Percentiles rank a stretch among this genome's conserved stretches.
These are phyloP conservation scores for Drosophila novamexicana DNA, from an alignment of 1,140 invertebrate genomes.

Conservation along the genomic window DNA sequence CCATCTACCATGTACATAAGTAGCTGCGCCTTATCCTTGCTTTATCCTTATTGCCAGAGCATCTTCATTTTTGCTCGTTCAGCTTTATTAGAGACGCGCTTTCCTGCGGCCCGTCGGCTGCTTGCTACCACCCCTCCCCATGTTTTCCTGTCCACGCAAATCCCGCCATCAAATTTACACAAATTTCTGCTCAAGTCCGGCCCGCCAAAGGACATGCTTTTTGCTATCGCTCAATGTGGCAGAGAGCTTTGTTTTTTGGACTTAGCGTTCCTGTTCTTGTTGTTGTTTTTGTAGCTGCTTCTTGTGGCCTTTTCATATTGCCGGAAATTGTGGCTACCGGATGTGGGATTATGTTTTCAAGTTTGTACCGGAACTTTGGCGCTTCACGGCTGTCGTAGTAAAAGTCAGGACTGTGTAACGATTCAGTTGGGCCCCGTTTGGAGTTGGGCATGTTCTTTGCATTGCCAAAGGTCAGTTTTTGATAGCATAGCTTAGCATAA, in stretches of 20 bases:
- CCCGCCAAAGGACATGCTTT: slow-evolving; percentile 56
- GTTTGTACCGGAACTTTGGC: slow-evolving; percentile 68
- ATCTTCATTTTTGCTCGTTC: slow-evolving; percentile 77
- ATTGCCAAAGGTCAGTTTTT: slow-evolving; percentile 57
- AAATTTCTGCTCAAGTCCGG: slow-evolving; percentile 68
- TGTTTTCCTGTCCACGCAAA: slow-evolving; percentile 48
- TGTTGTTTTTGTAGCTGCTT: slow-evolving; percentile 37
- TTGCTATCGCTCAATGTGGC: slow-evolving; percentile 56
- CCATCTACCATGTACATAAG: slow-evolving; percentile 28
- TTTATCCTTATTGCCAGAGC: slow-evolving; percentile 78
- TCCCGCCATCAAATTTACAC: slow-evolving; percentile 79
- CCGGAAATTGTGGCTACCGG: slow-evolving; percentile 78
- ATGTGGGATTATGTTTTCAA: slow-evolving; percentile 81
- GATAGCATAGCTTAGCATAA: slow-evolving; percentile 29
- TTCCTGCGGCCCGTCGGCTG: neutral
- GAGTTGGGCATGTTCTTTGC: slow-evolving; percentile 11
- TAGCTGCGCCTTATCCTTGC: slow-evolving; percentile 46
- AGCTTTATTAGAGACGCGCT: slow-evolving; percentile 57
- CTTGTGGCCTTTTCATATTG: slow-evolving; percentile 79
- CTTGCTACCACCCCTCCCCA: neutral
- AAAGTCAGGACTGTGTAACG: slow-evolving; percentile 47
- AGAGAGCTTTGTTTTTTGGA: slow-evolving; percentile 44
- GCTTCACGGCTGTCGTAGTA: slow-evolving; percentile 51
- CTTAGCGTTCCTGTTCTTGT: slow-evolving; percentile 43
- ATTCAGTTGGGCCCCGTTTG: slow-evolving; percentile 17